Base-by-base conservation (phyloP, 2,113 vertebrate genomes). In the Daphoenositta chrysoptera region DNA sequence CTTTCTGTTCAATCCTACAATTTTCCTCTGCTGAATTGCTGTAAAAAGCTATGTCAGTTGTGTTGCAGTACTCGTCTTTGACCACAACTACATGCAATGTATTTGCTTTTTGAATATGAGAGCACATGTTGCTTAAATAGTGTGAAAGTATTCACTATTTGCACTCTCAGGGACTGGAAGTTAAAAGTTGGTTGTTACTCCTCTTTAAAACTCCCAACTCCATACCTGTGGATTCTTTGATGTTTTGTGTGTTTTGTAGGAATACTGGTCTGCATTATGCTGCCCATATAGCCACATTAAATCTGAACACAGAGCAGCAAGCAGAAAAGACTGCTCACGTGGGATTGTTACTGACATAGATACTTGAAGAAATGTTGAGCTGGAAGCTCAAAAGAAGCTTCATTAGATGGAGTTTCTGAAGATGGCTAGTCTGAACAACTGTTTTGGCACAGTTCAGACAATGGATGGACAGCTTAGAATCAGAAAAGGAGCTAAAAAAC, bases 91-190 rank as follows among this genome's bases (percentile, higher is more conserved):
- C 3, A 3, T 77, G 50, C n/a, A 56, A 10, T 60, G 7, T 2
- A 1, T 83, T 72, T 72, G 21, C 28, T 83, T 78, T 87, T 54
- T 72, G 13, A 69, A 23, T 50, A 35, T 19, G 27, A 68, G 27
- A 51, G 15, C 17, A 92, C 15, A 3, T 8, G 37, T 84, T 44
- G 12, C 58, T 70, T 57, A 61, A 68, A 33, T 19, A 61, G 11
- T 28, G 7, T 44, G n/a, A 50, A 85, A 66, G 14, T 48, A 54
- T 9, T 75, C 19, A 11, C 7, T 33, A 1, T 35, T 48, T 65
- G 30, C 61, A 69, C 12, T 82, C 17, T 42, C 2, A 4, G 31
- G 27, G 20, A 9, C 17, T 3, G 0, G 13, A n/a, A 42, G 2
- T 60, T 35, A 11, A 17, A 39, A 56, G 2, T 18, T 13, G 8